Conservation (phyloP, 2,888 invertebrate species). For the Coronaproctus castanopsis region DNA sequence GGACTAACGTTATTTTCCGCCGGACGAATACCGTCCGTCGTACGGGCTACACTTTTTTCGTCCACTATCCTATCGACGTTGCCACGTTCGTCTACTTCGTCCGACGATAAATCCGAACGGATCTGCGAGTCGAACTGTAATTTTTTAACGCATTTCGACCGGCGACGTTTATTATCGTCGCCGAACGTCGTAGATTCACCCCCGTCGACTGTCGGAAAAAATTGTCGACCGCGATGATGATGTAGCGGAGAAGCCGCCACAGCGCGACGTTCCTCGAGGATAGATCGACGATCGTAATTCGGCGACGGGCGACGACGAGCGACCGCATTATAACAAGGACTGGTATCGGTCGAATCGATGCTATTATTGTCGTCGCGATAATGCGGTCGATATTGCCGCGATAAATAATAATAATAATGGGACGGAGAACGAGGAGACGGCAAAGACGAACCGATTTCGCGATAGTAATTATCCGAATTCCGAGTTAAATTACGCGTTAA, state of each 20-base stretch:
- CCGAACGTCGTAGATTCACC: background rate
- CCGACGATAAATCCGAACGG: background rate
- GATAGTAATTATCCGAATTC: background rate
- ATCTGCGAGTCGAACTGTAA: background rate
- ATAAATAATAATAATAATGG: background rate
- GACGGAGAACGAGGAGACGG: background rate
- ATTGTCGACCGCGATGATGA: too few species aligned
- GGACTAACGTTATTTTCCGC: too few species aligned
- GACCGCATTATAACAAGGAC: too few species aligned
- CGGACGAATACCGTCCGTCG: too few species aligned
- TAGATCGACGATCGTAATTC: too few species aligned
- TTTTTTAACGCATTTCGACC: background rate
- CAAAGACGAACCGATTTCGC: background rate
- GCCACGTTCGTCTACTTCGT: too few species aligned
- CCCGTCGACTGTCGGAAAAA: background rate
- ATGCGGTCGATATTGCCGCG: background rate
- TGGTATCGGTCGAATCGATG: background rate
- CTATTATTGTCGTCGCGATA: background rate
- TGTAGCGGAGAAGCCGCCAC: too few species aligned
- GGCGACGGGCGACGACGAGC: too few species aligned
- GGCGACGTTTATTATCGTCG: too few species aligned
- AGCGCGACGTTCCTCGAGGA: too few species aligned
- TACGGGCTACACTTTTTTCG: too few species aligned
- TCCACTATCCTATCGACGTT: too few species aligned
- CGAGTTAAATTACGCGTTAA: slow-evolving; percentile 1